These are phyloP conservation scores for Boleophthalmus pectinirostris DNA, from an alignment of 2,113 vertebrate genomes.

Conservation along the genomic window DNA sequence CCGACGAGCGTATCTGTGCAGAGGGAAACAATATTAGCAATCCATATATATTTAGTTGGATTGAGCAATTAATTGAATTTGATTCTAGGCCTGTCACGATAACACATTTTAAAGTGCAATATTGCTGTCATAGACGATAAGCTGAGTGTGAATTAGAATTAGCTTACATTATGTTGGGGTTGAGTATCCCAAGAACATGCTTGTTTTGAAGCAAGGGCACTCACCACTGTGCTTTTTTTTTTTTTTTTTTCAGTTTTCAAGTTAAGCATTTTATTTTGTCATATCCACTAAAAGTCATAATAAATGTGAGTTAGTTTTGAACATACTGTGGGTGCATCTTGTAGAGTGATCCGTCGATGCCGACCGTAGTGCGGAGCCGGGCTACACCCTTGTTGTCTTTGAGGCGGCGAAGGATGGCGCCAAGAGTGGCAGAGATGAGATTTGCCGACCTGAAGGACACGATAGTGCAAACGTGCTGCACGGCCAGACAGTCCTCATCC, in stretches of 20 bases:
- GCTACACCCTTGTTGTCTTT: constrained; percentile 88
- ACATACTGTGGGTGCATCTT: constrained; percentile 99
- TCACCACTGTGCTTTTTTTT: too few species aligned
- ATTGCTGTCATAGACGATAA: too few species aligned
- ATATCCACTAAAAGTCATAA: too few species aligned
- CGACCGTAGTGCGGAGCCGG: constrained; percentile 93
- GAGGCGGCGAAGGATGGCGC: constrained; percentile 87
- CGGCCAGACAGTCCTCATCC: constrained; percentile 89
- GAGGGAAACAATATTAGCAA: background rate
- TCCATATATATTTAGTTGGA: too few species aligned
- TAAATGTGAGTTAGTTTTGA: background rate
- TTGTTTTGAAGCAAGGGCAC: too few species aligned
- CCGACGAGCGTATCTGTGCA: constrained; percentile 86
- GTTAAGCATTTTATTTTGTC: background rate
- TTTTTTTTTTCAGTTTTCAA: too few species aligned
- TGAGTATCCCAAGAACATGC: too few species aligned
- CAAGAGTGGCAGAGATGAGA: constrained; percentile 86
- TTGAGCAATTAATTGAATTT: too few species aligned
- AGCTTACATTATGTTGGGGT: too few species aligned
- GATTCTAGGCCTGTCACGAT: too few species aligned
- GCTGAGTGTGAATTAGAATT: too few species aligned
- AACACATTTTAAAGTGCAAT: too few species aligned
- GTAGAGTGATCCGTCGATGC: constrained; percentile 96
- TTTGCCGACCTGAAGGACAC: constrained; percentile 96
- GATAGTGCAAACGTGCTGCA: constrained; percentile 95